These are phyloP conservation scores for Microctenopoma lineatum DNA, from an alignment of 2,797 vertebrate species.

Conservation along the genomic window DNA sequence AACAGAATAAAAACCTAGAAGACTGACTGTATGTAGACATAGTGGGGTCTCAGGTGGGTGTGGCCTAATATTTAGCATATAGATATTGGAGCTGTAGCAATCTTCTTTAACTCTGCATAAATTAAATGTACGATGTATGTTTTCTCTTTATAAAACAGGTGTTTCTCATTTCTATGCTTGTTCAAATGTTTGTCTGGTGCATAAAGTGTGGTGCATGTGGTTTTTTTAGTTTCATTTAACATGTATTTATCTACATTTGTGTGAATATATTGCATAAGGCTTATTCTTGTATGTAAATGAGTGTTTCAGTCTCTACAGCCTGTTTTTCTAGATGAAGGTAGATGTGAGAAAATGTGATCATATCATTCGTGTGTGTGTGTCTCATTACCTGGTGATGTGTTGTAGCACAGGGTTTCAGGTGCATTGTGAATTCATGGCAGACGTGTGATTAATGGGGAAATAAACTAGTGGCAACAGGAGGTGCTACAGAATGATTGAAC, in stretches of 20 bases:
- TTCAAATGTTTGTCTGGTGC: too few species aligned
- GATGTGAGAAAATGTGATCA: neutral
- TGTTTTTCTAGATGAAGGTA: neutral
- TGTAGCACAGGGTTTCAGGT: conserved; percentile 32
- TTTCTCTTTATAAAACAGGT: too few species aligned
- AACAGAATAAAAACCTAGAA: too few species aligned
- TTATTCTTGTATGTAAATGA: too few species aligned
- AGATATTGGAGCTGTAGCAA: neutral
- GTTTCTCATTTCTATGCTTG: too few species aligned
- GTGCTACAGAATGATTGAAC: conserved; percentile 31
- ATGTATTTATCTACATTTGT: neutral
- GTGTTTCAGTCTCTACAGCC: neutral
- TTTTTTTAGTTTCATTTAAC: neutral
- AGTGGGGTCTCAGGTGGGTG: too few species aligned
- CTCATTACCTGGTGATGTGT: conserved; percentile 13
- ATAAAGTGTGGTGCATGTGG: neutral
- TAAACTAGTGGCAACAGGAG: conserved; percentile 39
- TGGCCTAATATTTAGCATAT: too few species aligned
- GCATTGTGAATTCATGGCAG: conserved; percentile 45
- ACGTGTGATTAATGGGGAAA: conserved; percentile 61
- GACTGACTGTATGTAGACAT: too few species aligned
- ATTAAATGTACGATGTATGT: too few species aligned
- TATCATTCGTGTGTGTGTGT: conserved; percentile 4
- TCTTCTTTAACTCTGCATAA: too few species aligned
- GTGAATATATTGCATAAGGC: neutral